A percentile compares a stretch with the other conserved stretches of the same genome.
Conservation (phyloP, 1,140 invertebrate species). For the Babylonia areolata region DNA sequence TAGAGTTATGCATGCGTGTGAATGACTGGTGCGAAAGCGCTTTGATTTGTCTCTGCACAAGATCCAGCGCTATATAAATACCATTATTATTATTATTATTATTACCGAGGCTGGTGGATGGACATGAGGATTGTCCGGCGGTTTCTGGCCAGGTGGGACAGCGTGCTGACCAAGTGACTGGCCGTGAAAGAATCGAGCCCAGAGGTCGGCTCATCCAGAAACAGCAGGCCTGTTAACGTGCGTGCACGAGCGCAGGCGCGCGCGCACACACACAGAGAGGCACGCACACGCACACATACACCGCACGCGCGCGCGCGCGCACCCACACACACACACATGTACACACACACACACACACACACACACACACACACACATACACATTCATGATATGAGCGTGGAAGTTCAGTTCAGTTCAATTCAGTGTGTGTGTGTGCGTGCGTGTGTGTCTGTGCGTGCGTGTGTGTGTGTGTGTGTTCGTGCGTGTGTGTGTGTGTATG, state of each 20-base stretch:
- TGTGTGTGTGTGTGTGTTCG: too few relatives aligned
- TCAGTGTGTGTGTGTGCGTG: background rate
- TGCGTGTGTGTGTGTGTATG: background rate
- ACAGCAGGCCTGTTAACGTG: conserved; percentile 60
- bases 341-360: background rate
- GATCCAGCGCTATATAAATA: too few relatives aligned
- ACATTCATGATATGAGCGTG: background rate
- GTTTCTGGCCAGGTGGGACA: conserved; percentile 62
- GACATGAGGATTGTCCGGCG: conserved; percentile 66
- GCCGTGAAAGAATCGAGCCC: conserved; percentile 73
- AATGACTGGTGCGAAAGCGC: too few relatives aligned
- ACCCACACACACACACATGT: background rate
- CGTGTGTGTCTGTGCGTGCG: background rate
- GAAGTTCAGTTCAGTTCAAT: too few relatives aligned
- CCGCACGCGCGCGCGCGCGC: background rate
- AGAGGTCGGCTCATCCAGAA: conserved; percentile 73
- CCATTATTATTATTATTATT: too few relatives aligned
- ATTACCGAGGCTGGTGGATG: conserved; percentile 72
- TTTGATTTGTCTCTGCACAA: too few relatives aligned
- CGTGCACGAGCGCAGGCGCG: background rate
- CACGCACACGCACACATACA: background rate
- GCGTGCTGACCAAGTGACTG: conserved; percentile 64
- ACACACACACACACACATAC: conserved; percentile 22
- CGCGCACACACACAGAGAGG: background rate
- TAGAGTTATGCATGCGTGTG: too few relatives aligned